Evolutionary conservation across 2,113 vertebrate species (phyloP), one percentile per base, ranked within the genome.

Genomic region (Gymnorhina tibicen): DNA sequence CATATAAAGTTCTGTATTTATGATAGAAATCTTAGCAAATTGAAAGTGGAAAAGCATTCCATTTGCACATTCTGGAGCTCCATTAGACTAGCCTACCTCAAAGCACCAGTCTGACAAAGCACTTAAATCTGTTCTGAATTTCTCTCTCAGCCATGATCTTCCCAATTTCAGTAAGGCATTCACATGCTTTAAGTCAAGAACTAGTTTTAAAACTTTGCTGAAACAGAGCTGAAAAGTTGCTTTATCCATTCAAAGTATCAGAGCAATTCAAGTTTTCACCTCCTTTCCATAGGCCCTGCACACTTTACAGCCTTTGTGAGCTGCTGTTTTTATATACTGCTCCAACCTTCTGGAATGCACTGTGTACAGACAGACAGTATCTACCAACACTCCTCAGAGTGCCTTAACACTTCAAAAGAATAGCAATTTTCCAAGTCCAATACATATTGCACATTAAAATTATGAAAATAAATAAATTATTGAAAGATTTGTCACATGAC

Each of bases 271-370:
- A 41, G 11, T 53, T 85, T 68, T 78, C 17, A 66, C 5, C 9
- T 2, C 0, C 20, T 35, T 50, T 55, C 20, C 1, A 0, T 28
- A 67, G 32, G 15, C 27, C 14, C 33, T 37, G 39, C 46, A 52
- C 10, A 52, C 23, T 87, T 63, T 63, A 47, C 15, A 74, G 26
- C 19, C 41, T 13, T 26, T 76, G 11, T 30, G 49, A 63, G n/a
- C 24, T 35, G 6, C 23, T 69, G 5, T n/a, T 88, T n/a, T 49
- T n/a, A 15, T 6, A 7, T 10, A 21, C 10, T 21, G 13, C 33
- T 66, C 28, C 60, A 70, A 3, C 8, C 39, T 59, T 46, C 69
- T 20, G 28, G 26, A 60, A 59, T 14, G 20, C 26, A 33, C 27
- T 0, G 0, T 26, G 24, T 11, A 44, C 24, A 78, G 37, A 44